Conservation (phyloP, 1,140 invertebrate genomes). For the Mactra quadrangularis region DNA sequence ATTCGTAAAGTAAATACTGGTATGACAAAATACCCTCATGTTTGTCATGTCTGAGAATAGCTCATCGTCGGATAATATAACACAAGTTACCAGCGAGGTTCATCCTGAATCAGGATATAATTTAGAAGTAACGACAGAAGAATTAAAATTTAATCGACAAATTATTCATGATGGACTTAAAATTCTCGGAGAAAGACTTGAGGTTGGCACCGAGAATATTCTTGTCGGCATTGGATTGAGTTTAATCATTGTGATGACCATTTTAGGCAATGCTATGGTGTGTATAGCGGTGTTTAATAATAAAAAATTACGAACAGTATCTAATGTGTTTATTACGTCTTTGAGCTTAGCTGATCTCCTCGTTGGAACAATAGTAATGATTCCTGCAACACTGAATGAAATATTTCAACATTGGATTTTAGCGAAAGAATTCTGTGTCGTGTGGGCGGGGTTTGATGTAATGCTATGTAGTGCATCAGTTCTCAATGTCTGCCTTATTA, state of each 20-base stretch:
- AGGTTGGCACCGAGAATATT: constrained; percentile 21
- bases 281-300: constrained; percentile 93
- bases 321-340: constrained; percentile 97
- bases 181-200: no score
- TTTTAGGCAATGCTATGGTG: constrained; percentile 92
- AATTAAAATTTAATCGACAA: no score
- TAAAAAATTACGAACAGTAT: constrained; percentile 94
- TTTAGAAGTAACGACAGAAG: no score
- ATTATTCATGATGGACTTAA: no score
- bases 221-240: constrained; percentile 63
- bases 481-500: constrained; percentile 98
- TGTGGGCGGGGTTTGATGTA: constrained; percentile 99
- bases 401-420: constrained; percentile 94
- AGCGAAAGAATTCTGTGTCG: constrained; percentile 97
- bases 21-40: no score
- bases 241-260: constrained; percentile 68
- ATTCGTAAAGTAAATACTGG: no score
- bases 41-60: no score
- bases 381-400: constrained; percentile 86
- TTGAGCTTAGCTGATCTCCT: constrained; percentile 97
- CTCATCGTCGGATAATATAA: no score
- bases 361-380: constrained; percentile 90
- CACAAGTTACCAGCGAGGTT: no score
- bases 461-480: constrained; percentile 99
- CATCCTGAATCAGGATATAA: no score